Evolutionary conservation across 2,888 invertebrate species (phyloP).

Genomic region (Diadromus collaris): DNA sequence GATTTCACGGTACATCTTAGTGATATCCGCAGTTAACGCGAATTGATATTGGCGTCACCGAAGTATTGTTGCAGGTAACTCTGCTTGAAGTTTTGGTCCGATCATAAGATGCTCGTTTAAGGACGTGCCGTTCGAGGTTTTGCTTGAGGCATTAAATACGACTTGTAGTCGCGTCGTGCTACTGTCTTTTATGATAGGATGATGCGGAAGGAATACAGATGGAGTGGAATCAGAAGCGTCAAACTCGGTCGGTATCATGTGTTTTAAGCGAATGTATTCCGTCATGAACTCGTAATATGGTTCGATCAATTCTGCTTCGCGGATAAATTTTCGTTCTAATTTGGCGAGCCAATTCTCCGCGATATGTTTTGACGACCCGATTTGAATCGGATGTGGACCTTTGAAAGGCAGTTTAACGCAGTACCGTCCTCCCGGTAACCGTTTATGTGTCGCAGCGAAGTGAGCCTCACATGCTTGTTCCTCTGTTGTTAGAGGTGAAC

Average conservation of each 20-base stretch:
- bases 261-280: not conserved
- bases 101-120: slow-evolving; percentile 50
- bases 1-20: slow-evolving; percentile 53
- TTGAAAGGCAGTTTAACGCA: slow-evolving; percentile 36
- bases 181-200: slow-evolving; percentile 47
- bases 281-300: not conserved
- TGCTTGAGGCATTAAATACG: slow-evolving; percentile 49
- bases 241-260: not conserved
- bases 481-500: slow-evolving; percentile 2
- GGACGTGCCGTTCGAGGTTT: slow-evolving; percentile 35
- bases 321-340: not conserved
- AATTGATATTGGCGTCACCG: slow-evolving; percentile 32
- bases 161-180: slow-evolving; percentile 50
- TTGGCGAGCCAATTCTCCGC: slow-evolving; percentile 4
- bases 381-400: not conserved
- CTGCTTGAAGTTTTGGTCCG: slow-evolving; percentile 42
- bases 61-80: slow-evolving; percentile 17
- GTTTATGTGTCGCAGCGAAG: slow-evolving; percentile 19
- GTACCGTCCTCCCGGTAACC: slow-evolving; percentile 15
- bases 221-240: not conserved
- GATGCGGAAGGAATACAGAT: slow-evolving; percentile 47
- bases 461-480: slow-evolving; percentile 21
- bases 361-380: slow-evolving; percentile 13
- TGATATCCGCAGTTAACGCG: slow-evolving; percentile 43
- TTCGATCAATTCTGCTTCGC: not conserved